A percentile compares a stretch with the other conserved stretches of the same genome.
phyloP scores from a whole-genome alignment of 2,888 invertebrate species.

The Tridacna crocea region DNA sequence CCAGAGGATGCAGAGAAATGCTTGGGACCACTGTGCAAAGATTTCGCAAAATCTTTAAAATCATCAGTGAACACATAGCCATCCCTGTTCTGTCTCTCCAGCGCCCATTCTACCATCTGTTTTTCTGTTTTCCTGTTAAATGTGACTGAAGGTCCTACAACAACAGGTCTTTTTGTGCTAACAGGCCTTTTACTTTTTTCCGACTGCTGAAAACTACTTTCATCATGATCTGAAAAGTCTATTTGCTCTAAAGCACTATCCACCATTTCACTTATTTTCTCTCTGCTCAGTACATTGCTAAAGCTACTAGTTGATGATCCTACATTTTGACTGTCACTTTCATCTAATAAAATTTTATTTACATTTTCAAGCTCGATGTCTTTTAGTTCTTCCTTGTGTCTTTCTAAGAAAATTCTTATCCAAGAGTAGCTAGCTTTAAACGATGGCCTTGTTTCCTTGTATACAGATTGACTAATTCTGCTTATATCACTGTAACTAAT shows the following conservation, averaged over 20 bases:
- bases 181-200: not conserved
- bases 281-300: slow-evolving; percentile 21
- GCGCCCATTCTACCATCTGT: slow-evolving; percentile 53
- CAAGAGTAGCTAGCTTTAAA: slow-evolving; percentile 60
- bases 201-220: not conserved
- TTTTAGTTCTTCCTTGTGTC: slow-evolving; percentile 46
- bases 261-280: slow-evolving; percentile 47
- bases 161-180: slow-evolving; percentile 39
- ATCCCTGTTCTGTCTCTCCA: slow-evolving; percentile 43
- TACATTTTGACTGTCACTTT: slow-evolving; percentile 11
- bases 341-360: slow-evolving; percentile 48
- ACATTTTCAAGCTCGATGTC: slow-evolving; percentile 61
- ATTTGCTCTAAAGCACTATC: slow-evolving; percentile 50
- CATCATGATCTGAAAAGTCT: slow-evolving; percentile 14
- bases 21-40: slow-evolving; percentile 53
- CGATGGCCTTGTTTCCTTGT: slow-evolving; percentile 57
- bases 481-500: slow-evolving; percentile 60
- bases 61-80: slow-evolving; percentile 63
- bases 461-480: slow-evolving; percentile 50
- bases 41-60: slow-evolving; percentile 60
- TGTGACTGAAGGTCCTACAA: slow-evolving; percentile 52
- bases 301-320: not conserved
- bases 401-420: slow-evolving; percentile 52
- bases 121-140: slow-evolving; percentile 60
- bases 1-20: slow-evolving; percentile 56